Conservation (phyloP, 2,113 vertebrate genomes). For the Lanius collurio region DNA sequence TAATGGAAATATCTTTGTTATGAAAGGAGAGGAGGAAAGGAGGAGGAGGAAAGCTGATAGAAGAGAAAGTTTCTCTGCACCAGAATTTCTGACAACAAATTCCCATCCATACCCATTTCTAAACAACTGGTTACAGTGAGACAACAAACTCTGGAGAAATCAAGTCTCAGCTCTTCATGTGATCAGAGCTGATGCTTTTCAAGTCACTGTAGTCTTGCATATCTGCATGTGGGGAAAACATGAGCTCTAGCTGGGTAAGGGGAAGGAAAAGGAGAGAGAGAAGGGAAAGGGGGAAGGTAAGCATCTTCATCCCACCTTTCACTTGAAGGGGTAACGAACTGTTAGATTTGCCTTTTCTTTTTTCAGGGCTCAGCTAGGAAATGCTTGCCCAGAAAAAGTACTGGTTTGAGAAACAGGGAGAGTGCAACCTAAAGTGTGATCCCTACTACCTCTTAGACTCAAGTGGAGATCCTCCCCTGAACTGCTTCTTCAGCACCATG, state of each 20-base stretch:
- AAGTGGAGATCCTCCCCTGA: not conserved
- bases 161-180: not conserved
- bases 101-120: conserved; percentile 10
- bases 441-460: not conserved
- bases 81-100: not conserved
- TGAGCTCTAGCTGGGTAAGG: not conserved
- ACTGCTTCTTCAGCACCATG: not conserved
- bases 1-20: not conserved
- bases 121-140: conserved; percentile 10
- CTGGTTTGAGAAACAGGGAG: not conserved
- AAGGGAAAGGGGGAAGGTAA: not conserved
- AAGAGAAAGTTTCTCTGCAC: not conserved
- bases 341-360: not conserved
- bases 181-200: not conserved
- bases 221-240: not conserved
- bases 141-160: conserved; percentile 17
- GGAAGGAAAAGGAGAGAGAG: not conserved
- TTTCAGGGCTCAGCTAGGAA: not conserved
- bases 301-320: not conserved
- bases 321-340: not conserved
- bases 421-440: not conserved
- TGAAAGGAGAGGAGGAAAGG: not conserved
- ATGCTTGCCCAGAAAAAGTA: not conserved
- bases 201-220: not conserved
- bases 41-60: not conserved